Evolutionary conservation across 2,113 vertebrate genomes (phyloP).

Genomic region (Arizona elegans): DNA sequence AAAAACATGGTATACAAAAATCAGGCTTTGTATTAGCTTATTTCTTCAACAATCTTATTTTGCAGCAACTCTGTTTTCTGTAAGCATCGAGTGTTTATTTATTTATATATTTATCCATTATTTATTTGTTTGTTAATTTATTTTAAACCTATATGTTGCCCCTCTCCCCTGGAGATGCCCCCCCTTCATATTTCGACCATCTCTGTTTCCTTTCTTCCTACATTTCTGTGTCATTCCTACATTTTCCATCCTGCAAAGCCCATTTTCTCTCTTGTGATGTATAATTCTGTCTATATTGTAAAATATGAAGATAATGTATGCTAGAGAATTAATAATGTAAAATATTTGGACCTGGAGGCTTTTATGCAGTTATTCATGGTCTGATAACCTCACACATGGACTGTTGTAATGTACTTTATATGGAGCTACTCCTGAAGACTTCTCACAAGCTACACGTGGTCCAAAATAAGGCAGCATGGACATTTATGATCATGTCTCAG

Average conservation of each 20-base stretch:
- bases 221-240: background rate
- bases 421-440: too few relatives aligned
- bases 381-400: background rate
- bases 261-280: background rate
- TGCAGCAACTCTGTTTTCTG: background rate
- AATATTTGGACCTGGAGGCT: background rate
- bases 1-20: background rate
- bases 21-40: background rate
- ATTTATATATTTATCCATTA: too few relatives aligned
- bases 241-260: background rate
- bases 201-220: background rate
- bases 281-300: background rate
- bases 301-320: background rate
- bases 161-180: too few relatives aligned
- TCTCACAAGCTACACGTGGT: too few relatives aligned
- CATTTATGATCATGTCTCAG: background rate
- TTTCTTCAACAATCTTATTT: background rate
- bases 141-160: too few relatives aligned
- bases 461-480: too few relatives aligned
- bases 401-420: too few relatives aligned
- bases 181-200: background rate
- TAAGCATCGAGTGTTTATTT: background rate
- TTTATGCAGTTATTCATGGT: background rate
- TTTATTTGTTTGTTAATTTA: too few relatives aligned
- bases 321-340: background rate